Evolutionary conservation across 2,888 invertebrate species (phyloP).

Genomic region (Flabesymbios commensalis): DNA sequence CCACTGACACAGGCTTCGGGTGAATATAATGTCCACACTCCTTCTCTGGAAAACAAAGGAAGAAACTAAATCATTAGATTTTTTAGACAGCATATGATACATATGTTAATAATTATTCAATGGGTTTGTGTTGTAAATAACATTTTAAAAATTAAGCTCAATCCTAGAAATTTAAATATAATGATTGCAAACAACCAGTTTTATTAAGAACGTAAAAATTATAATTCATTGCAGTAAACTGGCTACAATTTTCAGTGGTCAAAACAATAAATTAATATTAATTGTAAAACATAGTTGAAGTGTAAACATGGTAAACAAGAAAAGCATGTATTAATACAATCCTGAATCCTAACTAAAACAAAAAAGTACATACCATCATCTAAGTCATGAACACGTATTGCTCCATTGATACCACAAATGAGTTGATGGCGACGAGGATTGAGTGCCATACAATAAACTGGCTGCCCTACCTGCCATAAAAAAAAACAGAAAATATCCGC

Average conservation of each 20-base stretch:
- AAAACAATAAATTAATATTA: no score
- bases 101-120: not conserved
- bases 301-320: not conserved
- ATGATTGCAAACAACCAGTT: no score
- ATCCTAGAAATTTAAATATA: no score
- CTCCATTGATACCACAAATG: slow-evolving; percentile 56
- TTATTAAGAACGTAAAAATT: no score
- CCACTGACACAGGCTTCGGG: slow-evolving; percentile 42
- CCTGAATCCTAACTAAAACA: no score
- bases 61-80: not conserved
- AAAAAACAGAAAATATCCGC: not conserved
- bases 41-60: slow-evolving; percentile 41
- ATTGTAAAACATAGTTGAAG: no score
- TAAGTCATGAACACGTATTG: slow-evolving; percentile 52
- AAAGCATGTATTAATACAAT: not conserved
- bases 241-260: no score
- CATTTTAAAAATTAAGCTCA: no score
- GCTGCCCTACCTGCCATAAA: slow-evolving; percentile 47
- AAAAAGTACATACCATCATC: slow-evolving; percentile 51
- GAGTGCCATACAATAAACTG: slow-evolving; percentile 58
- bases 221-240: no score
- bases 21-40: slow-evolving; percentile 55
- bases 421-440: slow-evolving; percentile 54
- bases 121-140: no score
- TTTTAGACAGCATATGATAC: not conserved